Evolutionary conservation across 1,140 invertebrate genomes (phyloP), one percentile per base, ranked within the genome.

Genomic region (Arctopsyche grandis): DNA sequence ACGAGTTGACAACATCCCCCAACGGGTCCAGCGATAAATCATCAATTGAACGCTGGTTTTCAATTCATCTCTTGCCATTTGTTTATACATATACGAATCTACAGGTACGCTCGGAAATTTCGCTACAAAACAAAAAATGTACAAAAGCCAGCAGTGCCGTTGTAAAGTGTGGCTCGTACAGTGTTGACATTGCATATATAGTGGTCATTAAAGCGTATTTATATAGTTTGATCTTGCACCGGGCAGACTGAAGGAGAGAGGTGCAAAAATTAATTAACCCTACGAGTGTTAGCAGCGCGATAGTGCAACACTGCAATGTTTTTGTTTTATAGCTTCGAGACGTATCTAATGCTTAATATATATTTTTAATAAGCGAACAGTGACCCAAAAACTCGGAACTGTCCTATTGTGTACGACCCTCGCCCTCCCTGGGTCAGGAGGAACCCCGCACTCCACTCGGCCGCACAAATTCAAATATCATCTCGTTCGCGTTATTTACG

Each of bases 251-350:
- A 52, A 16, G 1, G 16, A 10, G 48, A 75, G 66, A 46, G 63
- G 71, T 69, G 80, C 80, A 80, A 80, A 82, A 82, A 82, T 80
- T 82, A 79, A 82, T 82, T 79, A 82, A 44, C 71, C 29, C 66
- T 77, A 60, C 69, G 69, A 79, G 73, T 75, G 66, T 22, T 22
- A 21, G 24, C 19, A 60, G 52, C 21, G 77, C 69, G 80, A 81
- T 81, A 81, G 74, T 77, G 46, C 16, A 43, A 70, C 80, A 74
- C 77, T 73, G 75, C 77, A 66, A 78, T 52, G 46, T 81, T 81
- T 75, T 26, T 26, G 16, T 16, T 44, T 44, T 69, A 69, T 46
- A 63, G 73, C 16, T 71, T 46, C 56, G 26, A 73, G 75, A 80
- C 19, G 74, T 78, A 80, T 77, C 46, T 16, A 21, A 29, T 22